A percentile compares a stretch with the other conserved stretches of the same genome.
These are phyloP conservation scores for Tachypleus tridentatus DNA, from an alignment of 1,140 invertebrate genomes.

Conservation along the genomic window DNA sequence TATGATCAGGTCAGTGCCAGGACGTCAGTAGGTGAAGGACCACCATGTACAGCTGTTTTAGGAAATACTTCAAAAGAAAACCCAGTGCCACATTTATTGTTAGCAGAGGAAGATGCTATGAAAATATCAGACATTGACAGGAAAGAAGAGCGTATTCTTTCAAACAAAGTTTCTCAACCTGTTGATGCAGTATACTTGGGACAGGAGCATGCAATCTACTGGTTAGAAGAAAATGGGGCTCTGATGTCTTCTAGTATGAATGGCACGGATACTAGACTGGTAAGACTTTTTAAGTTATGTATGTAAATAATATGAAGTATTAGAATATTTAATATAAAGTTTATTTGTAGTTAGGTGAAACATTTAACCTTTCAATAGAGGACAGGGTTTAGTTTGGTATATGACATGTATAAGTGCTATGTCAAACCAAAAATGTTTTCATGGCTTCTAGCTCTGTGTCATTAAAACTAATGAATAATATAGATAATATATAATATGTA, in stretches of 20 bases:
- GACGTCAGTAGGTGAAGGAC: constrained; percentile 57
- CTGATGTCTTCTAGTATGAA: constrained; percentile 50
- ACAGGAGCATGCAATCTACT: constrained; percentile 58
- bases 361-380: background rate
- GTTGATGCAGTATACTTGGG: constrained; percentile 31
- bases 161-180: constrained; percentile 28
- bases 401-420: no score
- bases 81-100: constrained; percentile 61
- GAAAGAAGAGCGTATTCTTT: constrained; percentile 35
- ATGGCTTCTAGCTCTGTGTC: no score
- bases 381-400: background rate
- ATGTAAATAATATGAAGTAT: no score
- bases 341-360: constrained; percentile 1
- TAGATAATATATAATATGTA: no score
- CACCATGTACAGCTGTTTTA: constrained; percentile 46
- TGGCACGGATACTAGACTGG: constrained; percentile 42
- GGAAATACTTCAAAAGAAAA: constrained; percentile 49
- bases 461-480: no score
- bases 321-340: background rate
- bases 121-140: constrained; percentile 57
- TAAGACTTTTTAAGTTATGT: constrained; percentile 16
- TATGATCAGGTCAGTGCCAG: constrained; percentile 51
- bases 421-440: no score
- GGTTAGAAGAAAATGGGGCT: constrained; percentile 69
- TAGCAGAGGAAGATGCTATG: constrained; percentile 53